These are phyloP conservation scores for Saguinus imperator DNA, from an alignment of 2,113 vertebrate genomes.

Conservation along the genomic window DNA sequence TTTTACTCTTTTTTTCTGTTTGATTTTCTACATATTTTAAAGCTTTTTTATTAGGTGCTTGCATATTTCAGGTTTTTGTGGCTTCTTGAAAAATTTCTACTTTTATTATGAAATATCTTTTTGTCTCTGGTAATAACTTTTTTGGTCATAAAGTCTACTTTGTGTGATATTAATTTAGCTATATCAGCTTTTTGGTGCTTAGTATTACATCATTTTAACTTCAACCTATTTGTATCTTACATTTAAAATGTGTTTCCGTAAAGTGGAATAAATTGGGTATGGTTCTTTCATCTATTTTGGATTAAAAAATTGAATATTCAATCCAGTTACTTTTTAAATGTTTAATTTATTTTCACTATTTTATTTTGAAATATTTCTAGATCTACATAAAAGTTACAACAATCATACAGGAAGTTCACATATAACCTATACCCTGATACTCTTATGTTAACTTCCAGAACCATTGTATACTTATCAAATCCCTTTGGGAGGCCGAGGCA, in stretches of 20 bases:
- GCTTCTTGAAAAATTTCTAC: background rate
- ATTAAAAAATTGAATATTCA: background rate
- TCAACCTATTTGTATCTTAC: background rate
- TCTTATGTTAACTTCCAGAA: background rate
- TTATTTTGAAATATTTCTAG: slow-evolving; percentile 11
- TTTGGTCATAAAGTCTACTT: background rate
- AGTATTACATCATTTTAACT: background rate
- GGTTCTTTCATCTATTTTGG: background rate
- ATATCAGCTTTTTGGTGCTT: background rate
- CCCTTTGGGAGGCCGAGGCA: no score
- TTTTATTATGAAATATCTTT: background rate
- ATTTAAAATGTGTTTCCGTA: background rate
- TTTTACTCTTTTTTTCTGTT: background rate
- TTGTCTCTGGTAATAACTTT: background rate
- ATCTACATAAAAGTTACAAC: background rate
- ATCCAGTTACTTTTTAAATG: background rate
- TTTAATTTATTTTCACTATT: background rate
- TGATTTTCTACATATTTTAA: background rate
- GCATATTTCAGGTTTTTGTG: background rate
- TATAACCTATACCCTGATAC: background rate
- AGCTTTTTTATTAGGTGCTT: background rate
- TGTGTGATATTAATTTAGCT: slow-evolving; percentile 20
- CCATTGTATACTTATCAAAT: background rate
- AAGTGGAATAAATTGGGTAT: background rate
- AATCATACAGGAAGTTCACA: background rate